Evolutionary conservation across 2,797 vertebrate species (phyloP).

Genomic region (Phrynocephalus guinanensis): DNA sequence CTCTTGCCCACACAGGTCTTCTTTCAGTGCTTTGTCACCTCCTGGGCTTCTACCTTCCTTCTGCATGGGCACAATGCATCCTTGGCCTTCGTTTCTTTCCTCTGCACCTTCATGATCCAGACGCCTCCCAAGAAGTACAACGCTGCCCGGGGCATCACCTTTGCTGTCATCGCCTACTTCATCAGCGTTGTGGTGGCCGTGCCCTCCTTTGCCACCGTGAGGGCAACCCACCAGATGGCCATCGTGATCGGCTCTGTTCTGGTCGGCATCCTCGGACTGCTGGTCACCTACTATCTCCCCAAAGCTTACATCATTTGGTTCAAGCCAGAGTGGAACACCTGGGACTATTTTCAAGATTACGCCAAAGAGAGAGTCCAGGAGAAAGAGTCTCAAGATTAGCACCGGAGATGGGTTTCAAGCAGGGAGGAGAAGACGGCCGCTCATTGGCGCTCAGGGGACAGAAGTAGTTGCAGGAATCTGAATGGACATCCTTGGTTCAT

Average conservation of each 20-base stretch:
- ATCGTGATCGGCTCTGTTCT: slow-evolving; percentile 79
- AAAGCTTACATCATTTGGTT: slow-evolving; percentile 87
- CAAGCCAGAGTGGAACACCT: slow-evolving; percentile 83
- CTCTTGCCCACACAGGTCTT: slow-evolving; percentile 58
- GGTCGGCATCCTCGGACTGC: slow-evolving; percentile 78
- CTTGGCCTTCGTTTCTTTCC: slow-evolving; percentile 84
- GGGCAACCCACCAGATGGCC: slow-evolving; percentile 68
- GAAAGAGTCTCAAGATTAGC: background rate
- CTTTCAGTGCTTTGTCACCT: slow-evolving; percentile 73
- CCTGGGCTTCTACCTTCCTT: slow-evolving; percentile 79
- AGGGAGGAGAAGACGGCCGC: background rate
- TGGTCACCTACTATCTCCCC: slow-evolving; percentile 83
- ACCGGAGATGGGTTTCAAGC: no score
- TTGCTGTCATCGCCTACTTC: slow-evolving; percentile 83
- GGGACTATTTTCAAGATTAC: slow-evolving; percentile 82
- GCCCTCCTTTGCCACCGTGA: slow-evolving; percentile 79
- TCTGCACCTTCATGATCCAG: slow-evolving; percentile 90
- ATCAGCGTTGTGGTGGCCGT: slow-evolving; percentile 85
- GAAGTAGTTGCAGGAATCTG: no score
- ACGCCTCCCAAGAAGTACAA: slow-evolving; percentile 81
- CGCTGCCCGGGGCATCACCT: slow-evolving; percentile 86
- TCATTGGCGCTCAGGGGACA: no score
- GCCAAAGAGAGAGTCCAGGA: slow-evolving; percentile 67
- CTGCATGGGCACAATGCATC: slow-evolving; percentile 78
- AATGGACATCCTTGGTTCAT: no score